Conservation (phyloP, 2,797 vertebrate genomes). For the Sebastolobus altivelis region DNA sequence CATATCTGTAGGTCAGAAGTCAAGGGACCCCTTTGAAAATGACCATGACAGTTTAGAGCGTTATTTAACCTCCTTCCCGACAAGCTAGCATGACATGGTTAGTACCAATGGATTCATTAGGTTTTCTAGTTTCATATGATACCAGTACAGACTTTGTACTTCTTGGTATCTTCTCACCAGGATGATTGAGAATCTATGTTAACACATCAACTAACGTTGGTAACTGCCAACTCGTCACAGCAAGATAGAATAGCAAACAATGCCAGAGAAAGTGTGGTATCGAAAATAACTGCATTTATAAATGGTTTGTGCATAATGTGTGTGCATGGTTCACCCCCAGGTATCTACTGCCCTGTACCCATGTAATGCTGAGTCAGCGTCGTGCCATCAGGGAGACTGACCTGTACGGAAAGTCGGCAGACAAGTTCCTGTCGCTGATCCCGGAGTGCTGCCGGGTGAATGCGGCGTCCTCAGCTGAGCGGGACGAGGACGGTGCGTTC, state of each 20-base stretch:
- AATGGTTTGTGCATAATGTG: not conserved
- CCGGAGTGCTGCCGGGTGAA: constrained; percentile 91
- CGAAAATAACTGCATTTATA: not conserved
- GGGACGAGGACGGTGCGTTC: constrained; percentile 87
- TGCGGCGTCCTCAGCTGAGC: constrained; percentile 74
- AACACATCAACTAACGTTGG: not conserved
- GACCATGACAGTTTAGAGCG: no score
- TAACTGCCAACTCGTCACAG: not conserved
- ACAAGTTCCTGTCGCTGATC: constrained; percentile 96
- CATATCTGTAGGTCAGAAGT: no score
- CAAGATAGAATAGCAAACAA: not conserved
- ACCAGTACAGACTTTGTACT: not conserved
- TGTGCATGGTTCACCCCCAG: constrained; percentile 67
- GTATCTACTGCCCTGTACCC: constrained; percentile 97
- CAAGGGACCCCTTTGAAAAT: no score
- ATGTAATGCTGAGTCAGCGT: constrained; percentile 97
- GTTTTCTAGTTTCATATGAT: no score
- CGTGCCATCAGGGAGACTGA: constrained; percentile 94
- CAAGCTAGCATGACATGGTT: no score
- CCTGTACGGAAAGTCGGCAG: constrained; percentile 92
- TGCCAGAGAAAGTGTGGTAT: not conserved
- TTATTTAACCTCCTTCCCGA: no score
- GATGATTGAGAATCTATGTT: not conserved
- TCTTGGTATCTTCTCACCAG: not conserved
- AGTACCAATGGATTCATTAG: no score